Evolutionary conservation across 2,888 invertebrate species (phyloP).

Genomic region (Flexamia atlantica): DNA sequence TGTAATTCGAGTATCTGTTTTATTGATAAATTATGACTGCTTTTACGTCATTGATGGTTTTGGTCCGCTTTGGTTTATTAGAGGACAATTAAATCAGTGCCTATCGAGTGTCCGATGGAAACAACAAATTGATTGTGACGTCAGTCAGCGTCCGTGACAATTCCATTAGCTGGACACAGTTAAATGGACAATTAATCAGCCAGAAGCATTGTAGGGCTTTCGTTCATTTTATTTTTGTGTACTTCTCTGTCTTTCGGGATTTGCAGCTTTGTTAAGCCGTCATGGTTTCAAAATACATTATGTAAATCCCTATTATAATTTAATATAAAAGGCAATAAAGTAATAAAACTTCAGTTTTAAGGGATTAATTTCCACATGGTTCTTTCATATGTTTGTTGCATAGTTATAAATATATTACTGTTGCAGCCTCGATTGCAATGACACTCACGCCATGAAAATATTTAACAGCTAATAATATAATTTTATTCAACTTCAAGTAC

Average conservation of each 20-base stretch:
- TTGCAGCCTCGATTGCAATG: too few relatives aligned
- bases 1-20: too few relatives aligned
- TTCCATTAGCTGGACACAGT: slow-evolving; percentile 39
- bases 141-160: slow-evolving; percentile 33
- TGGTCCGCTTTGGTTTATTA: slow-evolving; percentile 38
- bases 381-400: too few relatives aligned
- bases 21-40: neutral
- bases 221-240: slow-evolving; percentile 30
- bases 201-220: neutral
- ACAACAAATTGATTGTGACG: slow-evolving; percentile 45
- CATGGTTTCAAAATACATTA: too few relatives aligned
- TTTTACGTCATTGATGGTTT: neutral
- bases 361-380: too few relatives aligned
- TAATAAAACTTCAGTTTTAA: too few relatives aligned
- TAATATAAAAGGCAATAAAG: too few relatives aligned
- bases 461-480: too few relatives aligned
- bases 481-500: too few relatives aligned
- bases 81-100: slow-evolving; percentile 13
- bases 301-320: too few relatives aligned
- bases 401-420: too few relatives aligned
- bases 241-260: neutral
- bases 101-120: slow-evolving; percentile 38
- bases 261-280: neutral
- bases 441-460: too few relatives aligned
- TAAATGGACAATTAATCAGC: slow-evolving; percentile 52